Base-by-base conservation (phyloP, 2,888 invertebrate genomes). In the Chrysina gloriosa region DNA sequence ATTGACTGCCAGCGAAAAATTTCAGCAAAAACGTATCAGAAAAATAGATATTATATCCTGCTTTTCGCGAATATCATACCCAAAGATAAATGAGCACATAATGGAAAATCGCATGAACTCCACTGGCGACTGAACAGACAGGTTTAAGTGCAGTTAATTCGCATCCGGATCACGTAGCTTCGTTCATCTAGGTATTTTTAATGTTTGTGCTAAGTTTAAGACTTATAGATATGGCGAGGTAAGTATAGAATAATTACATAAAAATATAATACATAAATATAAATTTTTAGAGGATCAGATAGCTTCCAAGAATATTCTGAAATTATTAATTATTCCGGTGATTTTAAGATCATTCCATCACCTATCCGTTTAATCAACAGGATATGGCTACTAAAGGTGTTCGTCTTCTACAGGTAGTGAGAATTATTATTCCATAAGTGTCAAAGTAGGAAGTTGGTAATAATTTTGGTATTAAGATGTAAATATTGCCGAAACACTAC, bases 401-500 rank as follows among this genome's bases (percentile, higher is more conserved):
- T 21, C 23, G 56, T 21, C 3, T n/a, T 61, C n/a, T n/a, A n/a
- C 36, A 61, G 42, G 42, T 42, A 42, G 9, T 42, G 1, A 25
- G 16, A 42, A 61, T 42, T 61, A 29, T 27, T 42, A 61, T 61
- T 61, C 58, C 19, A 14, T 42, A 56, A 16, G 25, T 27, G 19
- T 61, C 16, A 9, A 25, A 23, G 23, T 56, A 19, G 58, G 58
- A 42, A 61, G 58, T 27, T n/a, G 39, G 29, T 61, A 19, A 27
- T 61, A 61, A 61, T 42, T 42, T 61, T 42, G 7, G 27, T 25
- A 27, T 61, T 61, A 61, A 61, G 25, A 61, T 61, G 27, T 61
- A 42, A 61, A 61, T 42, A 25, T 42, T 42, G 36, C 42, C 42
- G 42, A 61, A 42, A 42, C 42, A 52, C 27, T 61, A 42, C 7